A percentile compares a stretch with the other conserved stretches of the same genome.
phyloP scores from a whole-genome alignment of 2,113 vertebrate genomes.

The Narcine bancroftii region DNA sequence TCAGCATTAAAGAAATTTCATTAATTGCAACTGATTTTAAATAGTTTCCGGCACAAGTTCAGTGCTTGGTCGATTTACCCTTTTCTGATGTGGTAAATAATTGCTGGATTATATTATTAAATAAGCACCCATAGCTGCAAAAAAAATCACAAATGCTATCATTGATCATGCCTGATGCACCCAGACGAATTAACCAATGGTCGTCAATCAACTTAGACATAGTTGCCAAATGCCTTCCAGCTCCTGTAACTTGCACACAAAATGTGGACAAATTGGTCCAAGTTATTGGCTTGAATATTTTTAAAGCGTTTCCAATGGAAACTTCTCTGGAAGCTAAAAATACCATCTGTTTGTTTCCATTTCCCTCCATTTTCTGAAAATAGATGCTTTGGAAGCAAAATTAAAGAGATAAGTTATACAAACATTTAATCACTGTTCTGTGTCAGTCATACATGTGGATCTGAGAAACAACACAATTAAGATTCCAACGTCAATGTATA shows the following conservation, averaged over 20 bases:
- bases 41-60: not conserved
- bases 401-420: slow-evolving; percentile 22
- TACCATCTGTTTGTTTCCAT: not conserved
- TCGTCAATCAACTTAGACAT: too few relatives aligned
- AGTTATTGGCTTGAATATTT: not conserved
- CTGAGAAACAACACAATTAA: not conserved
- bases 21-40: not conserved
- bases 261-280: too few relatives aligned
- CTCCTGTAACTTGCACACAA: too few relatives aligned
- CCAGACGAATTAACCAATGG: too few relatives aligned
- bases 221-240: too few relatives aligned
- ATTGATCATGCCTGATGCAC: too few relatives aligned
- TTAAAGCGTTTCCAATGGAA: not conserved
- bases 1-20: not conserved
- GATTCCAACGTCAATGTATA: not conserved
- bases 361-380: not conserved
- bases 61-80: too few relatives aligned
- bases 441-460: slow-evolving; percentile 2
- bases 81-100: too few relatives aligned
- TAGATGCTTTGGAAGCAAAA: slow-evolving; percentile 3
- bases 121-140: too few relatives aligned
- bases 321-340: not conserved
- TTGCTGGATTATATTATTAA: too few relatives aligned
- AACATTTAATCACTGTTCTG: not conserved
- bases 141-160: too few relatives aligned